A percentile compares a stretch with the other conserved stretches of the same genome.
Evolutionary conservation across 2,113 vertebrate genomes (phyloP).

Genomic region (Semnornis frantzii): DNA sequence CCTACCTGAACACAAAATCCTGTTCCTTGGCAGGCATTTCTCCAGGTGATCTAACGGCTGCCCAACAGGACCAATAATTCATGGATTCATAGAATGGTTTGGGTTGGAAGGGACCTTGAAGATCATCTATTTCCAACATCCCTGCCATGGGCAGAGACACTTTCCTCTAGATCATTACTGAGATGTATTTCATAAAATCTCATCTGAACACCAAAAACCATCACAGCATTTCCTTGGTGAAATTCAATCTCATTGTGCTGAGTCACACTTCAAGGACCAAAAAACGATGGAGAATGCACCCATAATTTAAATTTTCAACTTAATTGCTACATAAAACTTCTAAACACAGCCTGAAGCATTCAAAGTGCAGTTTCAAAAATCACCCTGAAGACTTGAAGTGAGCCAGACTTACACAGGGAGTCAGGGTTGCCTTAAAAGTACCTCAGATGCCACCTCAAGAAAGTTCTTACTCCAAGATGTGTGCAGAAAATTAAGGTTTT

Average conservation of each 20-base stretch:
- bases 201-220: background rate
- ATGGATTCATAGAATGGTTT: too few species aligned
- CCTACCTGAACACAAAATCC: background rate
- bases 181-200: background rate
- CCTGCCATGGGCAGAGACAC: too few species aligned
- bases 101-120: too few species aligned
- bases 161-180: background rate
- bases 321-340: background rate
- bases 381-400: accelerated
- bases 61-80: background rate
- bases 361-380: background rate
- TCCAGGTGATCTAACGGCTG: accelerated
- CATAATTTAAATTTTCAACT: background rate
- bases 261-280: background rate
- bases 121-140: too few species aligned
- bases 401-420: background rate
- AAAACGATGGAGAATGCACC: background rate
- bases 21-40: accelerated
- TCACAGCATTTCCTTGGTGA: background rate
- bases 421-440: accelerated
- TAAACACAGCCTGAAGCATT: background rate
- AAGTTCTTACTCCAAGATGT: accelerated
- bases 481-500: accelerated
- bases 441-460: background rate
- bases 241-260: background rate